phyloP scores from a whole-genome alignment of 1,140 invertebrate genomes.

The Coenobita brevimanus region DNA sequence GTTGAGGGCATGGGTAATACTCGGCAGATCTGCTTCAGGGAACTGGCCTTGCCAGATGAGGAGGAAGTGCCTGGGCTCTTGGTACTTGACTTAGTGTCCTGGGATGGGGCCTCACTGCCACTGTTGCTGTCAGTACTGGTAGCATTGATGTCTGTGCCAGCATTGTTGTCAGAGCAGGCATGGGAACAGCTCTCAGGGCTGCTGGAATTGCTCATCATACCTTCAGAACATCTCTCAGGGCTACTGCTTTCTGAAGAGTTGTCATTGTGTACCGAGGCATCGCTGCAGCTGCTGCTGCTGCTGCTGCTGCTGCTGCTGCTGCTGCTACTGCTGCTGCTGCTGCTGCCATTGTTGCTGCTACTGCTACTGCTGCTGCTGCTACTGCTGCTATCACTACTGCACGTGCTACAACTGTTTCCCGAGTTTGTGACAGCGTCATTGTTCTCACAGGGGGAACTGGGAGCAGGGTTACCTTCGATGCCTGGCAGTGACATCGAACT shows the following conservation, averaged over 20 bases:
- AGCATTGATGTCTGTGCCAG: slow-evolving; percentile 24
- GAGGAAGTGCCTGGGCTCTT: slow-evolving; percentile 22
- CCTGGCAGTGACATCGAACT: not conserved
- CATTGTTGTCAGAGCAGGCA: slow-evolving; percentile 32
- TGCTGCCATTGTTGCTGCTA: slow-evolving; percentile 28
- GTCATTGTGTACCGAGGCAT: not conserved
- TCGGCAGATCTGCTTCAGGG: slow-evolving; percentile 67
- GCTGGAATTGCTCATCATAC: slow-evolving; percentile 34
- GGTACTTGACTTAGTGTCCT: slow-evolving; percentile 14
- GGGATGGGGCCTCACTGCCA: slow-evolving; percentile 44
- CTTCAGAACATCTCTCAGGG: slow-evolving; percentile 46
- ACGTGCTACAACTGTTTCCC: slow-evolving; percentile 26
- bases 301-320: slow-evolving; percentile 40
- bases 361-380: slow-evolving; percentile 31
- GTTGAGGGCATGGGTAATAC: slow-evolving; percentile 67
- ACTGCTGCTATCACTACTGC: slow-evolving; percentile 5
- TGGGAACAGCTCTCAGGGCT: slow-evolving; percentile 40
- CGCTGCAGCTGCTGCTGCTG: slow-evolving; percentile 4
- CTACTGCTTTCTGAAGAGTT: slow-evolving; percentile 14
- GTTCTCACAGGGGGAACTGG: not conserved
- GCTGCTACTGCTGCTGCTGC: slow-evolving; percentile 49
- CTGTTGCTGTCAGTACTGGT: slow-evolving; percentile 50
- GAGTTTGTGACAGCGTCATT: slow-evolving; percentile 7
- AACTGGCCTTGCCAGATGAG: slow-evolving; percentile 40
- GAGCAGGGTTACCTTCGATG: not conserved